phyloP scores from a whole-genome alignment of 2,888 invertebrate genomes.

The Parnassius mnemosyne region DNA sequence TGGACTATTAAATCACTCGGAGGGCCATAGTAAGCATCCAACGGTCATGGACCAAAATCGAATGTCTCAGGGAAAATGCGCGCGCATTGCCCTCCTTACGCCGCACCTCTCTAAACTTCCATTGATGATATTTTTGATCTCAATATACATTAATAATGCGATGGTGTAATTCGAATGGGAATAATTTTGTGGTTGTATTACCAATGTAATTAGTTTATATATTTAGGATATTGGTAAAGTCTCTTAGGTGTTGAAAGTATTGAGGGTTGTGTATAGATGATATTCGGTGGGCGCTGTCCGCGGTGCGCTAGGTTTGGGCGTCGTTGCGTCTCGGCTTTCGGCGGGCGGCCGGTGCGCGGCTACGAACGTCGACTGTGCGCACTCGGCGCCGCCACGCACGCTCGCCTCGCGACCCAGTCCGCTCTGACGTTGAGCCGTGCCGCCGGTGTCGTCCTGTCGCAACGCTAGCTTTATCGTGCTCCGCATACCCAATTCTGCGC shows the following conservation, averaged over 20 bases:
- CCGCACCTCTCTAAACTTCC: slow-evolving; percentile 67
- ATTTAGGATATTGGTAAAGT: not conserved
- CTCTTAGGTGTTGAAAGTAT: slow-evolving; percentile 1
- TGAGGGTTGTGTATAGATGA: slow-evolving; percentile 9
- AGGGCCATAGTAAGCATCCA: slow-evolving; percentile 75
- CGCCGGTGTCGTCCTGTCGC: slow-evolving; percentile 65
- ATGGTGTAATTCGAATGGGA: not conserved
- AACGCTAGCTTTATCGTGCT: slow-evolving; percentile 50
- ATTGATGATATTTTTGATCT: slow-evolving; percentile 78
- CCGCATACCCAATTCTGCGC: slow-evolving; percentile 62
- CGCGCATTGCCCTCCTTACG: slow-evolving; percentile 65
- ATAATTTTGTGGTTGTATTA: not conserved
- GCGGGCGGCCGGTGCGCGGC: slow-evolving; percentile 55
- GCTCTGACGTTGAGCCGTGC: slow-evolving; percentile 73
- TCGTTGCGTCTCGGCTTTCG: slow-evolving; percentile 77
- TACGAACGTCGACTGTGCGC: slow-evolving; percentile 66
- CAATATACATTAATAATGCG: slow-evolving; percentile 40
- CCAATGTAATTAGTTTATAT: not conserved
- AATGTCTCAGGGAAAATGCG: slow-evolving; percentile 75
- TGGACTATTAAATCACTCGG: slow-evolving; percentile 77
- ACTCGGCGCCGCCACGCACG: slow-evolving; percentile 65
- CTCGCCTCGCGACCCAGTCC: slow-evolving; percentile 74
- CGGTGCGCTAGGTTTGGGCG: slow-evolving; percentile 73
- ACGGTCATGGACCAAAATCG: slow-evolving; percentile 81
- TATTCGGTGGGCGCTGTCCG: slow-evolving; percentile 57